Conservation (phyloP, 1,140 invertebrate species). For the Macrobrachium rosenbergii region DNA sequence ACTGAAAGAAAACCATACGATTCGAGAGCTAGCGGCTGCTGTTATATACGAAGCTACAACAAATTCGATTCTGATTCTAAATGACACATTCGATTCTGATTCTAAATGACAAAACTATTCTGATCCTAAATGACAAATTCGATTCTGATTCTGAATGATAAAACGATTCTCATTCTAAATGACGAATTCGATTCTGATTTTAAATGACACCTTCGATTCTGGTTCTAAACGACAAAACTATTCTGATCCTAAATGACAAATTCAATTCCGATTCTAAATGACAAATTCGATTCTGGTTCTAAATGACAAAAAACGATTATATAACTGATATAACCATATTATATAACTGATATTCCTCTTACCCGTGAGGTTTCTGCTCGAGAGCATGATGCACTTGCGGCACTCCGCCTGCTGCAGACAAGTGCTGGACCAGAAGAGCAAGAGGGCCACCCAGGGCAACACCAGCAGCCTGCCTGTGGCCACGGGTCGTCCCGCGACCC, state of each 20-base stretch:
- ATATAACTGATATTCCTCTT: not conserved
- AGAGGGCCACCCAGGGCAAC: not conserved
- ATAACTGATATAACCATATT: not conserved
- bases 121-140: not conserved
- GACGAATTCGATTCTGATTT: too few relatives aligned
- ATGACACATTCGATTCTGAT: too few relatives aligned
- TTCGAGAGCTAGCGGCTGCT: too few relatives aligned
- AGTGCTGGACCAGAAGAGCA: not conserved
- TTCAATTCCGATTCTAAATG: too few relatives aligned
- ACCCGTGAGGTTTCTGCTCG: not conserved
- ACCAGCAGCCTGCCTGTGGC: not conserved
- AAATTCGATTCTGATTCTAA: too few relatives aligned
- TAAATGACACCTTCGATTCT: too few relatives aligned
- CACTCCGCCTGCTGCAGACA: not conserved
- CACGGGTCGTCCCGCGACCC: not conserved
- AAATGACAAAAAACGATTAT: not conserved
- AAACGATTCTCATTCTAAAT: too few relatives aligned
- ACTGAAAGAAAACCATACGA: too few relatives aligned
- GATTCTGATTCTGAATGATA: not conserved
- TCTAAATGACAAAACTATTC: too few relatives aligned
- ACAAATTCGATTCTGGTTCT: not conserved
- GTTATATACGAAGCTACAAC: too few relatives aligned
- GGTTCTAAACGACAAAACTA: too few relatives aligned
- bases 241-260: too few relatives aligned
- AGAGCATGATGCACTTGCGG: slow-evolving; percentile 20